Evolutionary conservation across 1,140 invertebrate genomes (phyloP), one percentile per base, ranked within the genome.

Genomic region (Drosophila biarmipes): DNA sequence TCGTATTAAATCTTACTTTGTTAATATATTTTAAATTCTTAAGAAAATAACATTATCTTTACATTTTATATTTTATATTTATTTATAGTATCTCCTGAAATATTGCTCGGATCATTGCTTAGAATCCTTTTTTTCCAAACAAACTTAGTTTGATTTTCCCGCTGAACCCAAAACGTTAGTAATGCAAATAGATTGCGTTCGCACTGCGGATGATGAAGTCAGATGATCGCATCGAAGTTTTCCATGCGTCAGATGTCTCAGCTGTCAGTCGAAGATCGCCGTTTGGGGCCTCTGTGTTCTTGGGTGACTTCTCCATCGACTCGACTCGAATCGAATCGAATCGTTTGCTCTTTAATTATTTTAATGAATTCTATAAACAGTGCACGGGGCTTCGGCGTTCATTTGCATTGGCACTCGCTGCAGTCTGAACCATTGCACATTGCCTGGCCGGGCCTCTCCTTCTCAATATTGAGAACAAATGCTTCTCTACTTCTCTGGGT

Each of bases 361-460:
- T 31, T 49, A 73, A 73, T 73, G 35, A 73, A 73, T 73, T 73
- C 71, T 54, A 48, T 34, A 72, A 46, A 35, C 71, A 61, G 63
- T 73, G 69, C 45, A 46, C 38, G 17, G 31, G 15, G 14, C 15
- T 48, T 48, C 48, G 21, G 63, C 48, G 15, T 43, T 68, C 51
- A 52, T 72, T 73, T 59, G 45, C 43, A 63, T 76, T 75, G 48
- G 59, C 48, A 54, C 53, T 34, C n/a, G 31, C 55, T 58, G 45
- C 54, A 46, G 49, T 42, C 49, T 73, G 68, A 73, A 62, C 68
- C 54, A 73, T 69, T 68, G 66, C 62, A 42, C 66, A 68, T 46
- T 53, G 48, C 40, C 49, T 53, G 58, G 37, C 45, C 48, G 48
- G 29, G 48, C 43, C 24, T 38, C 49, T 21, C 67, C 21, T 42